Percentiles rank a stretch among this genome's conserved stretches.
These are phyloP conservation scores for Pristionchus fissidentatus DNA, from an alignment of 2,888 invertebrate genomes.

Conservation along the genomic window DNA sequence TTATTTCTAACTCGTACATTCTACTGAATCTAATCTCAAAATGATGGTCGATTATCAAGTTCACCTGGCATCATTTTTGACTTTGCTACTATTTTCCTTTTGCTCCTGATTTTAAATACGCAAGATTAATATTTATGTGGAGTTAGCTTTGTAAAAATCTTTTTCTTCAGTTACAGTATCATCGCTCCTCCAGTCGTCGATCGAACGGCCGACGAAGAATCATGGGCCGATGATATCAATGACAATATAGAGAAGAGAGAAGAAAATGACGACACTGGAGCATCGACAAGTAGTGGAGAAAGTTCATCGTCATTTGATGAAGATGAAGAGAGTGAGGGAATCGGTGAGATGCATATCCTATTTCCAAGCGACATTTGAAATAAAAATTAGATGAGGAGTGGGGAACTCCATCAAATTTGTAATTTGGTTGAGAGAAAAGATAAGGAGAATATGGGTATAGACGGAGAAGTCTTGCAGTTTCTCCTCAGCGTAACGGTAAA, in stretches of 20 bases:
- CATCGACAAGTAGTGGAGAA: not conserved
- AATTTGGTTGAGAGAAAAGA: not conserved
- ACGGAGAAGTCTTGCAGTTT: not conserved
- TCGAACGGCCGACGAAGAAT: not conserved
- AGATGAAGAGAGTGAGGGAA: not conserved
- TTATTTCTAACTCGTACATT: no score
- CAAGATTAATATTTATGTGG: not conserved
- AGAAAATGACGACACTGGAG: not conserved
- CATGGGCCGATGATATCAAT: slow-evolving; percentile 24
- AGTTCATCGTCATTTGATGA: not conserved
- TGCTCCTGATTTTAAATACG: not conserved
- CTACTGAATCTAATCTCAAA: no score
- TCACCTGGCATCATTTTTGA: no score
- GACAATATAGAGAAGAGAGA: no score
- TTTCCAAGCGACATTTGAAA: no score
- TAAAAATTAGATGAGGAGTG: not conserved
- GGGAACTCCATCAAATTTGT: no score
- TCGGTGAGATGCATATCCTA: no score
- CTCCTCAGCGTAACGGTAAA: not conserved
- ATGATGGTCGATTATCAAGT: no score
- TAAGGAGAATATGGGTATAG: not conserved
- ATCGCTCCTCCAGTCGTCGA: not conserved
- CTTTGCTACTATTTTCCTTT: no score
- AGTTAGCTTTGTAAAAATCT: not conserved
- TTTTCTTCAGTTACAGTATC: not conserved